phyloP scores from a whole-genome alignment of 1,140 invertebrate species.

The Trinorchestia longiramus region DNA sequence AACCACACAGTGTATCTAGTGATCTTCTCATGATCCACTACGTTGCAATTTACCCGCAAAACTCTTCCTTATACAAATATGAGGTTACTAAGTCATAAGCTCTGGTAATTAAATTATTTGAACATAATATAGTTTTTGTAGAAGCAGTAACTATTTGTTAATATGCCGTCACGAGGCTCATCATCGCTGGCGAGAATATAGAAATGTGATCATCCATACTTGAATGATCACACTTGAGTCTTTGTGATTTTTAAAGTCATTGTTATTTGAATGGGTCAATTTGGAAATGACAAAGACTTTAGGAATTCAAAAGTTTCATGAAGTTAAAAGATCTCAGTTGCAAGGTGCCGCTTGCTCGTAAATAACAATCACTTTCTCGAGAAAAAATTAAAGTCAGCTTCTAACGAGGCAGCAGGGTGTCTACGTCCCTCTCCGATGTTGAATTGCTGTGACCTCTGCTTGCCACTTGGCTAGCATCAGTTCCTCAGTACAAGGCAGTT shows the following conservation, averaged over 20 bases:
- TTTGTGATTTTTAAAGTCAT: no score
- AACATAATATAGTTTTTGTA: neutral
- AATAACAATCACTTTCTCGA: conserved; percentile 38
- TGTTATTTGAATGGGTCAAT: neutral
- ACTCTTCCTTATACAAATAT: neutral
- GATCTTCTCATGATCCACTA: neutral
- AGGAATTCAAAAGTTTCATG: neutral
- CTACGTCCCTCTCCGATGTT: neutral
- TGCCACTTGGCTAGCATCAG: neutral
- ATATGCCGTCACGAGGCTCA: neutral
- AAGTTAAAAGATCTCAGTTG: neutral
- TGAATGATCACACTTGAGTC: no score
- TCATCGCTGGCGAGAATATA: neutral
- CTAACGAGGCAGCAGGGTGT: neutral
- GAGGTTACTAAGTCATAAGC: neutral
- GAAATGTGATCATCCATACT: no score
- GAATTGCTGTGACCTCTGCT: neutral
- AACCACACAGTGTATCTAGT: neutral
- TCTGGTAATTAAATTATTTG: neutral
- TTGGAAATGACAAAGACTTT: neutral
- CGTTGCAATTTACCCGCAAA: neutral
- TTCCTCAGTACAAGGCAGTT: neutral
- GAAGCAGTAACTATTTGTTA: neutral
- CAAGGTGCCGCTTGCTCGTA: neutral
- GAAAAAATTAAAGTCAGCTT: neutral